Base-by-base conservation (phyloP, 2,888 invertebrate species). In the Cephus pygmeus region DNA sequence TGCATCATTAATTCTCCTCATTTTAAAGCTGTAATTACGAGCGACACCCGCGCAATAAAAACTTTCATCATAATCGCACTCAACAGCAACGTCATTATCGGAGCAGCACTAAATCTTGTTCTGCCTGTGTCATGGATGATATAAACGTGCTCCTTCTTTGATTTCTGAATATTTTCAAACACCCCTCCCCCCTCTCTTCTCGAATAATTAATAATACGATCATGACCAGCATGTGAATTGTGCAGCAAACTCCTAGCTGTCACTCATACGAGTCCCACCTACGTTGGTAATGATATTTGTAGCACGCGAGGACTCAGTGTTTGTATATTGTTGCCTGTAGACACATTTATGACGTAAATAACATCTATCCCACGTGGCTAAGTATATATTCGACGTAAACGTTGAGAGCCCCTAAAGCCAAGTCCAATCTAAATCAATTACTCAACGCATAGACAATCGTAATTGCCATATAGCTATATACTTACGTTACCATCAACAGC, bases 381-480 rank as follows among this genome's bases (percentile, higher is more conserved):
- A 69, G 69, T 73, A 68, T 73, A 40, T 23, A 34, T 74, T 33
- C 68, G 69, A 30, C 33, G 69, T 35, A 12, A 40, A 76, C 56
- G 56, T 23, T 23, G 23, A 23, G 56, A 30, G 69, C 76, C 81
- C 76, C 80, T 79, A 81, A 82, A 85, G 81, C 80, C 80, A 82
- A 82, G 82, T 82, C 83, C 82, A 83, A 84, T 85, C 83, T 81
- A 83, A 86, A 87, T 87, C 85, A 83, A 83, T 81, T 83, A 82
- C 84, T 82, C 84, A 80, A 82, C 74, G 80, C 80, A 79, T 81
- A 83, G 85, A 85, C 84, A 86, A 85, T 85, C 83, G 88, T 86
- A 86, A 87, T 87, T 86, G 85, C 83, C 78, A 81, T 83, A 79
- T 79, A 78, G 74, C 78, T 73, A 73, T 56, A 56, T 56, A 23